These are phyloP conservation scores for Stichopus horrens DNA, from an alignment of 53 echinoderm and acorn worm species.

Conservation along the genomic window DNA sequence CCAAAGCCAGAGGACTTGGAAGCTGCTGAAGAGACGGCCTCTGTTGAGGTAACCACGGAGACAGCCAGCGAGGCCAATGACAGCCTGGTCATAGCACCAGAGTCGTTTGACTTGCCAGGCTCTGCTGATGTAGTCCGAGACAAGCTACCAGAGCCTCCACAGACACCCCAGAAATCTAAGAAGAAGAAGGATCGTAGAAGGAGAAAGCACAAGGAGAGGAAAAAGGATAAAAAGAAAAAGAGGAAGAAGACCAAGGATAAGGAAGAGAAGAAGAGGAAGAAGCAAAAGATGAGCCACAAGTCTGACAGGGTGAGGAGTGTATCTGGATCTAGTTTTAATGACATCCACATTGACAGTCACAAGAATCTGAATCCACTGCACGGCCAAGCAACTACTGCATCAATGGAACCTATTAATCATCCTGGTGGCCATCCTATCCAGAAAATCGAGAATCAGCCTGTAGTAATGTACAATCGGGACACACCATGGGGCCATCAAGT, in stretches of 20 bases:
- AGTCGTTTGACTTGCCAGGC: not conserved
- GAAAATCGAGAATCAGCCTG: slow-evolving; percentile 38
- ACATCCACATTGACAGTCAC: not conserved
- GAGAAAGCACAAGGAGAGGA: slow-evolving; percentile 62
- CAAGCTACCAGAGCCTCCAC: slow-evolving; percentile 19
- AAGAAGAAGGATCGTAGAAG: slow-evolving; percentile 38
- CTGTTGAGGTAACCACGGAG: slow-evolving; percentile 28
- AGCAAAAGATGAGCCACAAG: slow-evolving; percentile 60
- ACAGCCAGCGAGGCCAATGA: slow-evolving; percentile 43
- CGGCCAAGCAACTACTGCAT: slow-evolving; percentile 25
- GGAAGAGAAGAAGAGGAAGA: slow-evolving; percentile 49
- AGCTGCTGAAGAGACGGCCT: slow-evolving; percentile 35
- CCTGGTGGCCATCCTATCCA: slow-evolving; percentile 35
- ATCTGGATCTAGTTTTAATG: not conserved
- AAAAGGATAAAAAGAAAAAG: slow-evolving; percentile 60
- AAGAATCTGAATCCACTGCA: slow-evolving; percentile 10
- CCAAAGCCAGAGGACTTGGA: slow-evolving; percentile 20
- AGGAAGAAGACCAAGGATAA: slow-evolving; percentile 60
- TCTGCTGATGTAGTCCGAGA: not conserved
- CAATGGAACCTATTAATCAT: slow-evolving; percentile 13
- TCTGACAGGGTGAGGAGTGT: slow-evolving; percentile 4
- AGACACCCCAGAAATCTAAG: slow-evolving; percentile 4
- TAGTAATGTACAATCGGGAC: slow-evolving; percentile 2
- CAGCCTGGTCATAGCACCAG: slow-evolving; percentile 28
- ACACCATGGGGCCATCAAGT: not conserved